Evolutionary conservation across 2,888 invertebrate species (phyloP).

Genomic region (Lepeophtheirus nordmannii): DNA sequence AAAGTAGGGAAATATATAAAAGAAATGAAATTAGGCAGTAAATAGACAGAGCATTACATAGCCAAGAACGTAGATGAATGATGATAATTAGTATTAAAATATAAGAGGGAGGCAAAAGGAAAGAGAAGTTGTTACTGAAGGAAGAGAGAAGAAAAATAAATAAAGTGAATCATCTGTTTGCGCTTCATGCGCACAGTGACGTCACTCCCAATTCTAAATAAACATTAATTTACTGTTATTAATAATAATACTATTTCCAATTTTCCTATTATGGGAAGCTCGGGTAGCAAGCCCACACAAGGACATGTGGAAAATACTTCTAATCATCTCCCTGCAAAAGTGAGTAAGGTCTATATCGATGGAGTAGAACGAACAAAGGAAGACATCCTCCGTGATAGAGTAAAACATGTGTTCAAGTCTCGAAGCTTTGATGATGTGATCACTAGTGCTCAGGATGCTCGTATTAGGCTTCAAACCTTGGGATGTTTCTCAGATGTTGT

Average conservation of each 20-base stretch:
- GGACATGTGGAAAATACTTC: neutral
- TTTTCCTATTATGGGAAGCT: neutral
- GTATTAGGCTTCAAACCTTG: slow-evolving; percentile 34
- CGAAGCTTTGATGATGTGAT: slow-evolving; percentile 71
- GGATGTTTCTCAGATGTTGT: slow-evolving; percentile 77
- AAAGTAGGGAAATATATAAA: too few relatives aligned
- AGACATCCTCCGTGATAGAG: slow-evolving; percentile 62
- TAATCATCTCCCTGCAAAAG: slow-evolving; percentile 47
- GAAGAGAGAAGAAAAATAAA: neutral
- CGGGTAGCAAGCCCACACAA: neutral
- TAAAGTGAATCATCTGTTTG: neutral
- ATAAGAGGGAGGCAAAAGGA: neutral
- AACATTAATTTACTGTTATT: too few relatives aligned
- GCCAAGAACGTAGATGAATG: too few relatives aligned
- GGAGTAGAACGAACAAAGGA: slow-evolving; percentile 73
- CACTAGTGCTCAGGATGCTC: neutral
- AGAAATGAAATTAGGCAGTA: too few relatives aligned
- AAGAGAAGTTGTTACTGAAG: neutral
- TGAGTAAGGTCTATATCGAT: slow-evolving; percentile 68
- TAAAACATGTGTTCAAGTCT: slow-evolving; percentile 65
- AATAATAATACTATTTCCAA: neutral
- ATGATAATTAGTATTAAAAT: neutral
- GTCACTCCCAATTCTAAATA: neutral
- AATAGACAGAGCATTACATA: too few relatives aligned
- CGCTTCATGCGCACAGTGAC: neutral